These are phyloP conservation scores for Daboia siamensis DNA, from an alignment of 2,113 vertebrate species.

Conservation along the genomic window DNA sequence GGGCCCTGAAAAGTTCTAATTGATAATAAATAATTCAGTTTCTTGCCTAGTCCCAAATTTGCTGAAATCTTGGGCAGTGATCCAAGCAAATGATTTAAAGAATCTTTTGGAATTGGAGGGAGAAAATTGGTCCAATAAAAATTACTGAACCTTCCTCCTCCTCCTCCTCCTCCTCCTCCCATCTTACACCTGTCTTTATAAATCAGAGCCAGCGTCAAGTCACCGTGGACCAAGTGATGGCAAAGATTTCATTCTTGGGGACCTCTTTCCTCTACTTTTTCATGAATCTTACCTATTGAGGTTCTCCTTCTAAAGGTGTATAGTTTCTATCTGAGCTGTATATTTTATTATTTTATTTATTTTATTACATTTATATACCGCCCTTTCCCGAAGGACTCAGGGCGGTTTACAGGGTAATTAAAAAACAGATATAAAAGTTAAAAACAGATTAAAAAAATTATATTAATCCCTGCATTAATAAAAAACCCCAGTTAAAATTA, in stretches of 20 bases:
- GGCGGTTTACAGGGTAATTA: too few relatives aligned
- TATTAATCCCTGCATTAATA: too few relatives aligned
- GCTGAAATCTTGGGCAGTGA: constrained; percentile 58
- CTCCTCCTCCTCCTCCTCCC: background rate
- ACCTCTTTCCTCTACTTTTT: background rate
- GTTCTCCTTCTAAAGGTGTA: background rate
- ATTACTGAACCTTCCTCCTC: constrained; percentile 30
- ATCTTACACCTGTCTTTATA: background rate
- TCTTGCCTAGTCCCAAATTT: constrained; percentile 59
- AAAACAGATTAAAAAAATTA: too few relatives aligned
- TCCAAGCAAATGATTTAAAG: constrained; percentile 62
- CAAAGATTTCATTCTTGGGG: background rate
- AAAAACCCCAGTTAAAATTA: too few relatives aligned
- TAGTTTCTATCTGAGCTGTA: background rate
- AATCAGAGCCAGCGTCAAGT: background rate
- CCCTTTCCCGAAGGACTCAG: too few relatives aligned
- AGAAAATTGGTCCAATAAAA: constrained; percentile 60
- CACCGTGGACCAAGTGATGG: background rate
- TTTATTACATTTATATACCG: too few relatives aligned
- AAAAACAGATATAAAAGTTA: too few relatives aligned
- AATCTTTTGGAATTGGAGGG: background rate
- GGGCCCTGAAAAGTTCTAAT: constrained; percentile 67
- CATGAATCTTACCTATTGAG: background rate
- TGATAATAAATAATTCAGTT: constrained; percentile 73
- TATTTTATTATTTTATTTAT: too few relatives aligned